Conservation (phyloP, 23 tunicate species). For the Trididemnum clinides region DNA sequence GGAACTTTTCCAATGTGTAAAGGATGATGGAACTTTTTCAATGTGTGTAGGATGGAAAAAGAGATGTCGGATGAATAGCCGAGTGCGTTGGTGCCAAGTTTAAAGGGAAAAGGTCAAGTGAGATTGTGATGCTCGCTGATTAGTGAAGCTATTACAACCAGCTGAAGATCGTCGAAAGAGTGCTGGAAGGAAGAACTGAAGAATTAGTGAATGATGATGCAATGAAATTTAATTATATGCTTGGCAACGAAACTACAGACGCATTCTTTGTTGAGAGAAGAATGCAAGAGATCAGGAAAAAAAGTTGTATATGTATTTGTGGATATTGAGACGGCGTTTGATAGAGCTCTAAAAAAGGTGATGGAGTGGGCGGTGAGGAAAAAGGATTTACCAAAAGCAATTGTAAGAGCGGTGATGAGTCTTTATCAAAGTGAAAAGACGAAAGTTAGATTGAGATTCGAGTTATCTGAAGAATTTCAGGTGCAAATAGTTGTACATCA, state of each 20-base stretch:
- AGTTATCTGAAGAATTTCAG: not conserved
- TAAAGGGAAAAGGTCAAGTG: too few species aligned
- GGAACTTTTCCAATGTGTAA: too few species aligned
- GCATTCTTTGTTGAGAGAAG: slow-evolving; percentile 4
- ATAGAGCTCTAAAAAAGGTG: slow-evolving; percentile 18
- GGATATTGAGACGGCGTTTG: slow-evolving; percentile 12
- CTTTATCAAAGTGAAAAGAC: not conserved
- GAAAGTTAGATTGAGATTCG: slow-evolving; percentile 13
- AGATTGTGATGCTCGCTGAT: too few species aligned
- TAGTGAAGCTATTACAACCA: too few species aligned
- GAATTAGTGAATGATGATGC: not conserved
- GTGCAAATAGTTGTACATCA: slow-evolving; percentile 18
- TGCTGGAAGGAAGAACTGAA: too few species aligned
- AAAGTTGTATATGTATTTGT: slow-evolving; percentile 26
- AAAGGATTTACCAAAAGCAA: not conserved
- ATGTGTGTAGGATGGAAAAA: too few species aligned
- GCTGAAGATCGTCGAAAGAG: too few species aligned
- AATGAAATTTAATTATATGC: not conserved
- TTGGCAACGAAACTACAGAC: not conserved
- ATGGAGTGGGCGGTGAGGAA: slow-evolving; percentile 29
- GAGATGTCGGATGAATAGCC: too few species aligned
- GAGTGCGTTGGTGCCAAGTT: too few species aligned
- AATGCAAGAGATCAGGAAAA: slow-evolving; percentile 6
- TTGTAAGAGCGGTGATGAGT: slow-evolving; percentile 22
- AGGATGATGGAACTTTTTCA: too few species aligned